phyloP scores from a whole-genome alignment of 2,888 invertebrate species.

The Ophion ventricosus region DNA sequence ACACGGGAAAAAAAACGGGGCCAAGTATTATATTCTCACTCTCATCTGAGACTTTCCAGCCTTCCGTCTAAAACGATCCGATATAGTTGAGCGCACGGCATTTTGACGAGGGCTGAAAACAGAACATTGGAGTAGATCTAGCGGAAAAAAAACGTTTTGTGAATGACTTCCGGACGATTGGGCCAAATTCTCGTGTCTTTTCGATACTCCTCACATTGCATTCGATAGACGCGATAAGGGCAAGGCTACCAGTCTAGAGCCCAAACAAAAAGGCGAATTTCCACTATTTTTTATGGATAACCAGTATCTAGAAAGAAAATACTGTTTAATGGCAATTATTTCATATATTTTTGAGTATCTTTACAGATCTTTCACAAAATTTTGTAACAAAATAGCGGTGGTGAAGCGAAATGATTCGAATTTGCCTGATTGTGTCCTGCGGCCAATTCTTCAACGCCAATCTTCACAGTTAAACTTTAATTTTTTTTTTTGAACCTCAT shows the following conservation, averaged over 20 bases:
- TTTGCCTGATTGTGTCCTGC: not conserved
- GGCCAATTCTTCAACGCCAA: not conserved
- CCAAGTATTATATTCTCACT: conserved; percentile 60
- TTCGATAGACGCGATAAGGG: not conserved
- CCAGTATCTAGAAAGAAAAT: not conserved
- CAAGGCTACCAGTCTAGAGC: not conserved
- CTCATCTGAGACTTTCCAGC: conserved; percentile 37
- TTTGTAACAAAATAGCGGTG: not conserved
- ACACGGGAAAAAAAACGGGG: conserved; percentile 43
- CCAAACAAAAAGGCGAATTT: not conserved
- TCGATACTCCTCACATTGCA: not conserved
- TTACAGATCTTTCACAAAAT: not conserved
- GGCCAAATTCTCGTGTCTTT: conserved; percentile 14
- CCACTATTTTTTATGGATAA: not conserved
- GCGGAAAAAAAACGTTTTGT: conserved; percentile 25
- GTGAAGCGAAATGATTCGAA: not conserved
- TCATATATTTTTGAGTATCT: not conserved
- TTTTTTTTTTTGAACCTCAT: not conserved
- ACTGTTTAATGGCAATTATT: not conserved
- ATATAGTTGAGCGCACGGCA: conserved; percentile 29
- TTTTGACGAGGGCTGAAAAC: conserved; percentile 34
- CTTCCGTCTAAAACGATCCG: conserved; percentile 44
- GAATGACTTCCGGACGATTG: conserved; percentile 54
- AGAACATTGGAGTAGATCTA: not conserved
- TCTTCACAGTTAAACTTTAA: not conserved